Evolutionary conservation across 2,797 vertebrate species (phyloP), one percentile per base, ranked within the genome.

Genomic region (Chelonia mydas): DNA sequence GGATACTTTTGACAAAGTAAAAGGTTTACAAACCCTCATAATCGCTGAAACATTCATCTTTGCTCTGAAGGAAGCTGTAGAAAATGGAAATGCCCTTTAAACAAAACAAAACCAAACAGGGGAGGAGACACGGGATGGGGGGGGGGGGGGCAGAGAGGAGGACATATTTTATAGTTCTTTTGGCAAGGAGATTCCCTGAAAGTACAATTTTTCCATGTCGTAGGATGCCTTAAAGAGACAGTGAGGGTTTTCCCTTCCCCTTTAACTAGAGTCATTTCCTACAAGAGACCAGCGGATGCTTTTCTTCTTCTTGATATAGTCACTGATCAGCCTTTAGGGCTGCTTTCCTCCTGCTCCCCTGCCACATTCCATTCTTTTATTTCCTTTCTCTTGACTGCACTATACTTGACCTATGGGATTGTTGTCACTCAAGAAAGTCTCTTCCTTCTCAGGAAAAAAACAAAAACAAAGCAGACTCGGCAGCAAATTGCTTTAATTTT

Each of bases 171-270:
- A 95, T 96, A 90, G 95, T 97, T 92, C 93, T 95, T 94, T 84
- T 92, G 96, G 94, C 97, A 87, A 95, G 97, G 97, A 97, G 97
- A 97, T 97, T 96, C 97, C 97, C 97, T 97, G 93, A 95, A 96
- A 97, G 94, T 87, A 96, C 94, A 91, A 86, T 94, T 94, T 97
- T 97, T 97, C 95, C 96, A 41, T 92, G 96, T 97, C 97, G 96
- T 96, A 94, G 93, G 97, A 96, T 87, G 78, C 91, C 96, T 97
- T 97, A 91, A 96, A 97, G 96, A 81, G 90, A 94, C 95, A 97
- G 94, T n/a, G 95, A 97, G 98, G 98, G 96, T 97, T 97, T 98
- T 98, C 98, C 97, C 93, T 92, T 93, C 94, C 23, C 47, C 94
- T 88, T 54, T 50, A 50, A 82, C 57, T 1, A 92, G 78, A 93